phyloP scores from a whole-genome alignment of 2,888 invertebrate species.

The Spodoptera exigua region DNA sequence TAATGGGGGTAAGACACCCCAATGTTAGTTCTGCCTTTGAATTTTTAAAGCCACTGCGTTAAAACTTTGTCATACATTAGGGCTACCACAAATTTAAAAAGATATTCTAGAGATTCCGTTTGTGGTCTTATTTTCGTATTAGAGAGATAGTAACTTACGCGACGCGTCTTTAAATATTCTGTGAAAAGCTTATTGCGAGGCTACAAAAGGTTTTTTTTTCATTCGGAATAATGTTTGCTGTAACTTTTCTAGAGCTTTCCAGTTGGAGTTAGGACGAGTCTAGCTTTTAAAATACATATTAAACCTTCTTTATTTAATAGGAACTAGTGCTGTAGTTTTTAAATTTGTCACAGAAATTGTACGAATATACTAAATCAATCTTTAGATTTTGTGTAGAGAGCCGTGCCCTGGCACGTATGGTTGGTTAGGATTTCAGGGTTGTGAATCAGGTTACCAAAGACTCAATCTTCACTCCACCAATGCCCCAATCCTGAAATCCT shows the following conservation, averaged over 20 bases:
- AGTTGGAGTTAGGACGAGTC: conserved; percentile 21
- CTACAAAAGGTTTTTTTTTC: conserved; percentile 34
- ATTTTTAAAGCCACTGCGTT: conserved; percentile 80
- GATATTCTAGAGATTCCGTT: conserved; percentile 32
- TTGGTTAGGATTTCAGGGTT: too few relatives aligned
- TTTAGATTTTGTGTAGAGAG: too few relatives aligned
- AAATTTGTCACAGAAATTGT: too few relatives aligned
- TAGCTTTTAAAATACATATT: conserved; percentile 7
- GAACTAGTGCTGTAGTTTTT: too few relatives aligned
- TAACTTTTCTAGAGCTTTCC: conserved; percentile 44
- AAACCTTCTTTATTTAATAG: not conserved
- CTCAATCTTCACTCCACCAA: too few relatives aligned
- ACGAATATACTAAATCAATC: too few relatives aligned
- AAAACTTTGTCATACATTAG: conserved; percentile 74
- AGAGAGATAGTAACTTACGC: conserved; percentile 35
- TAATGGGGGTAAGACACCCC: conserved; percentile 76
- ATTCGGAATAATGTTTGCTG: conserved; percentile 39
- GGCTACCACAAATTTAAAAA: conserved; percentile 65
- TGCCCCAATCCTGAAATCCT: too few relatives aligned
- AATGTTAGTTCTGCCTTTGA: conserved; percentile 80
- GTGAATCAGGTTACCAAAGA: too few relatives aligned
- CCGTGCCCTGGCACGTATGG: too few relatives aligned
- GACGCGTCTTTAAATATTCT: conserved; percentile 40
- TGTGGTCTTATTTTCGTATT: conserved; percentile 47
- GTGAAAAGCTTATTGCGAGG: conserved; percentile 37